Conservation (phyloP, 1,140 invertebrate species). For the Eueides isabella region DNA sequence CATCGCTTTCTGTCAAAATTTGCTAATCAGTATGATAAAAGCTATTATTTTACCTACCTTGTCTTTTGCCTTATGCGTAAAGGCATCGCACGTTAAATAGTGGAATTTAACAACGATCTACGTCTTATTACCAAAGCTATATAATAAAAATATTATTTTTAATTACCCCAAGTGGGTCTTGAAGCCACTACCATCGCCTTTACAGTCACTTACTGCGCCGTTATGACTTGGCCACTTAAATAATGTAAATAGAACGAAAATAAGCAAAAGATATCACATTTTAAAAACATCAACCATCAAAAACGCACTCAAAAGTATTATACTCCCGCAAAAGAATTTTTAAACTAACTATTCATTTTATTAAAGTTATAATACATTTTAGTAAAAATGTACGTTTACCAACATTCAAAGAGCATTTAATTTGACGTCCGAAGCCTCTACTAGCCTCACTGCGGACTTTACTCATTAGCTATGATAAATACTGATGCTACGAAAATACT, state of each 20-base stretch:
- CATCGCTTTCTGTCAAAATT: no score
- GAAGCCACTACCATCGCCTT: no score
- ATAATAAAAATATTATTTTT: no score
- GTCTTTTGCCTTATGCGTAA: no score
- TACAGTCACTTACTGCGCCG: neutral
- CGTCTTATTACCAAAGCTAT: no score
- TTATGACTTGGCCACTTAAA: neutral
- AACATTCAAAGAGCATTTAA: slow-evolving; percentile 18
- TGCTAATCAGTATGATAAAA: no score
- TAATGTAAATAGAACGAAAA: neutral
- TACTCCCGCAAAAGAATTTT: neutral
- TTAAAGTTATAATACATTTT: neutral
- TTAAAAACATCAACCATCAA: neutral
- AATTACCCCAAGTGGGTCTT: no score
- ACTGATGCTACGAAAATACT: slow-evolving; percentile 15
- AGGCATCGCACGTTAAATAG: no score
- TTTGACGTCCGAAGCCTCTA: slow-evolving; percentile 16
- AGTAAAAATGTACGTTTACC: neutral
- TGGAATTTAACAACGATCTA: no score
- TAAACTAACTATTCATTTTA: neutral
- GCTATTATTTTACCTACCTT: no score
- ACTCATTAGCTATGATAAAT: slow-evolving; percentile 26
- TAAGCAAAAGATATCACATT: neutral
- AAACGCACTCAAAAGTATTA: neutral
- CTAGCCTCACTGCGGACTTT: slow-evolving; percentile 23